phyloP scores from a whole-genome alignment of 53 echinoderm and acorn worm genomes.

The Temnopleurus reevesii region DNA sequence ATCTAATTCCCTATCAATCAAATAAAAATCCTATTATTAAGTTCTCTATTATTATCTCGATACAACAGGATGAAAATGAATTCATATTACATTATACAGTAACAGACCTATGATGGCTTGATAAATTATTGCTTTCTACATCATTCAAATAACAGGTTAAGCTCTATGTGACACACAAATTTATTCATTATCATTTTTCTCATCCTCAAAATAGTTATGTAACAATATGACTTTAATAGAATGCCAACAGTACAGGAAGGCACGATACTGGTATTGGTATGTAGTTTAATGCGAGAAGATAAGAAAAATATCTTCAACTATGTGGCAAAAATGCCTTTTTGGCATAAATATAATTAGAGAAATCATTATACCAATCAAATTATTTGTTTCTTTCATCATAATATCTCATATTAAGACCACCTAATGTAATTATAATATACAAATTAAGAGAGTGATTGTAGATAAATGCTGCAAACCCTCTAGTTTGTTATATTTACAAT shows the following conservation, averaged over 20 bases:
- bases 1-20: neutral
- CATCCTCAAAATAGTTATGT: neutral
- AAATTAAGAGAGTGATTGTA: neutral
- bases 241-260: slow-evolving; percentile 14
- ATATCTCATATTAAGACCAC: neutral
- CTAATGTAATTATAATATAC: neutral
- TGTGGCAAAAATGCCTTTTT: neutral
- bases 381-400: neutral
- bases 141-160: neutral
- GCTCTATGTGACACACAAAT: neutral
- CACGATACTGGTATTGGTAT: slow-evolving; percentile 12
- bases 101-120: slow-evolving; percentile 22
- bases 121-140: slow-evolving; percentile 46
- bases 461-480: neutral
- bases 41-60: neutral
- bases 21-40: neutral
- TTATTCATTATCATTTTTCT: neutral
- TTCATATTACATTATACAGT: neutral
- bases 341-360: neutral
- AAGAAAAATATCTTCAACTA: neutral
- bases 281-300: neutral
- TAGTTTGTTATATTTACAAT: slow-evolving; percentile 10
- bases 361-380: neutral
- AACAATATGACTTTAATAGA: neutral
- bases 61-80: neutral